Evolutionary conservation across 2,797 vertebrate genomes (phyloP).

Genomic region (Sebastes taczanowskii): DNA sequence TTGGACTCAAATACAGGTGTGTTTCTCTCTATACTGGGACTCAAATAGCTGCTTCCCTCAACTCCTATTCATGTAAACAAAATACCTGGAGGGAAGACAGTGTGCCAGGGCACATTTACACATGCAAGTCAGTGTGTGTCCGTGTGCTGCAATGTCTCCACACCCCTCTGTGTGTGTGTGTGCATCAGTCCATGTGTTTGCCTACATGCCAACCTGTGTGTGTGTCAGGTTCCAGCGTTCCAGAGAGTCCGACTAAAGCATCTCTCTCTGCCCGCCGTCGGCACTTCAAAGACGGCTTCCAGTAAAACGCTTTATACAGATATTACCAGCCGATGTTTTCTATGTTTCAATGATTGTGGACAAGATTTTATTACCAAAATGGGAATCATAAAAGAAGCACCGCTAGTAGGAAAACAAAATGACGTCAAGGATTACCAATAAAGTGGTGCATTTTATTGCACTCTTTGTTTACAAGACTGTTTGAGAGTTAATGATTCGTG

Average conservation of each 20-base stretch:
- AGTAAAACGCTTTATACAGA: constrained; percentile 27
- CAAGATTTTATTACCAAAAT: background rate
- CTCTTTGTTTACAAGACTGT: background rate
- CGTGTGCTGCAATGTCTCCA: constrained; percentile 11
- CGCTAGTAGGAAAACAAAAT: background rate
- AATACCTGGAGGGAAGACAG: constrained; percentile 47
- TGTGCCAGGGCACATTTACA: constrained; percentile 31
- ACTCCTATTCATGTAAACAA: constrained; percentile 60
- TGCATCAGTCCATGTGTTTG: background rate
- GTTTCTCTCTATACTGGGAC: constrained; percentile 18
- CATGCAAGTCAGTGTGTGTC: constrained; percentile 5
- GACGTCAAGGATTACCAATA: background rate
- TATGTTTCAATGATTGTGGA: background rate
- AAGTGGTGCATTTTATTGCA: background rate
- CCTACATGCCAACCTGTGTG: background rate
- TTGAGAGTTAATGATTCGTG: background rate
- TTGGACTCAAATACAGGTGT: constrained; percentile 37
- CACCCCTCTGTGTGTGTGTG: constrained; percentile 4
- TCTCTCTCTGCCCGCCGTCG: constrained; percentile 37
- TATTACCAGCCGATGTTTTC: background rate
- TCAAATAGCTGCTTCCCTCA: constrained; percentile 37
- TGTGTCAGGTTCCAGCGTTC: constrained; percentile 62
- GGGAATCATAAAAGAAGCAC: background rate
- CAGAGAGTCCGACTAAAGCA: constrained; percentile 59
- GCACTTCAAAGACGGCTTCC: constrained; percentile 54